These are phyloP conservation scores for Ormia ochracea DNA, from an alignment of 2,888 invertebrate species.

Conservation along the genomic window DNA sequence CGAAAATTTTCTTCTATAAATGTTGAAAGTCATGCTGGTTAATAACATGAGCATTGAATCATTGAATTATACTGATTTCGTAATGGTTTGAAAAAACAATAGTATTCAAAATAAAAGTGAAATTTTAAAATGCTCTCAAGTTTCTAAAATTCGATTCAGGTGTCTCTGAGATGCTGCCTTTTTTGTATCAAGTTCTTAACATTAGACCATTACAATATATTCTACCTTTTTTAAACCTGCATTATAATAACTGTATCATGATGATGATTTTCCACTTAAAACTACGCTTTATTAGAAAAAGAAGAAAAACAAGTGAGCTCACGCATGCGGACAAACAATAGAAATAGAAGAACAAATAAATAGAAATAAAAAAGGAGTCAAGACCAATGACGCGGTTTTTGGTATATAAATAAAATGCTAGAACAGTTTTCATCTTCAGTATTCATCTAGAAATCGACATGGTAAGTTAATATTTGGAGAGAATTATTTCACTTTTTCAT, in stretches of 20 bases:
- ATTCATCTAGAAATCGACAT: conserved; percentile 38
- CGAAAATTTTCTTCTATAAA: not conserved
- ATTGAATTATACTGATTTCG: not conserved
- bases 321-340: not conserved
- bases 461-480: conserved; percentile 37
- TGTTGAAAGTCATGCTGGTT: not conserved
- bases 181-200: conserved; percentile 55
- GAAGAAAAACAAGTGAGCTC: conserved; percentile 4
- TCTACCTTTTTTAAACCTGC: conserved; percentile 18
- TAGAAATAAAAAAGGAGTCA: not conserved
- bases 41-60: not conserved
- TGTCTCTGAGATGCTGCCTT: not conserved
- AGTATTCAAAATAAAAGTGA: conserved; percentile 3
- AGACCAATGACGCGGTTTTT: not conserved
- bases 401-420: conserved; percentile 51
- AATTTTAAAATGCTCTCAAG: not conserved
- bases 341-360: not conserved
- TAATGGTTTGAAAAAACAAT: not conserved
- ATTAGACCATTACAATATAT: conserved; percentile 20
- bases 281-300: conserved; percentile 13
- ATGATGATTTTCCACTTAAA: conserved; percentile 37
- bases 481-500: not conserved
- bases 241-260: conserved; percentile 38
- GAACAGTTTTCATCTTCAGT: conserved; percentile 23
- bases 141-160: not conserved